A percentile compares a stretch with the other conserved stretches of the same genome.
phyloP scores from a whole-genome alignment of 1,140 invertebrate genomes.

The Cyphomyrmex costatus region DNA sequence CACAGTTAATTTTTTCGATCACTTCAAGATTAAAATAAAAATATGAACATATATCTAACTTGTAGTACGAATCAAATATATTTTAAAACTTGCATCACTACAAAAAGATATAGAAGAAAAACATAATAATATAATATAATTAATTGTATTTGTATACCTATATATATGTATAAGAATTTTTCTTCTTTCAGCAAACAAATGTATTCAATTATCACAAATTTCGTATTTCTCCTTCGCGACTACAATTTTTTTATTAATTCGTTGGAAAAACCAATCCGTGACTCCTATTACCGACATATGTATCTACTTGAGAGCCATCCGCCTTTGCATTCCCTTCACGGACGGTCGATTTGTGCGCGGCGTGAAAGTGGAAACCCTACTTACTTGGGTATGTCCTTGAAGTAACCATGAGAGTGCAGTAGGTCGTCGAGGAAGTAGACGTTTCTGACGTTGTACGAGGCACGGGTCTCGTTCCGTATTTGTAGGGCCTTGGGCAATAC shows the following conservation, averaged over 20 bases:
- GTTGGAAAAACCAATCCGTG: conserved; percentile 14
- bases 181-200: neutral
- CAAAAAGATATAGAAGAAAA: neutral
- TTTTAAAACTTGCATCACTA: neutral
- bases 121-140: neutral
- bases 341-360: conserved; percentile 15
- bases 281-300: neutral
- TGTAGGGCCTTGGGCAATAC: conserved; percentile 91
- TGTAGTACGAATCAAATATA: neutral
- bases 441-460: conserved; percentile 96
- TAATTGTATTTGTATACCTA: no score
- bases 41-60: neutral
- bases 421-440: conserved; percentile 98
- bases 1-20: neutral
- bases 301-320: conserved; percentile 4
- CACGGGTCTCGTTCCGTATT: conserved; percentile 91
- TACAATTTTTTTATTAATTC: conserved; percentile 10
- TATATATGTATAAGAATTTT: neutral
- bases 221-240: neutral
- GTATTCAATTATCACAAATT: neutral
- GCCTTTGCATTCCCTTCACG: conserved; percentile 41
- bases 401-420: conserved; percentile 93
- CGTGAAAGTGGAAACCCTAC: conserved; percentile 63
- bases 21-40: neutral
- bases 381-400: conserved; percentile 92